phyloP scores from a whole-genome alignment of 2,797 vertebrate genomes.

The Gymnoscopelus braueri region DNA sequence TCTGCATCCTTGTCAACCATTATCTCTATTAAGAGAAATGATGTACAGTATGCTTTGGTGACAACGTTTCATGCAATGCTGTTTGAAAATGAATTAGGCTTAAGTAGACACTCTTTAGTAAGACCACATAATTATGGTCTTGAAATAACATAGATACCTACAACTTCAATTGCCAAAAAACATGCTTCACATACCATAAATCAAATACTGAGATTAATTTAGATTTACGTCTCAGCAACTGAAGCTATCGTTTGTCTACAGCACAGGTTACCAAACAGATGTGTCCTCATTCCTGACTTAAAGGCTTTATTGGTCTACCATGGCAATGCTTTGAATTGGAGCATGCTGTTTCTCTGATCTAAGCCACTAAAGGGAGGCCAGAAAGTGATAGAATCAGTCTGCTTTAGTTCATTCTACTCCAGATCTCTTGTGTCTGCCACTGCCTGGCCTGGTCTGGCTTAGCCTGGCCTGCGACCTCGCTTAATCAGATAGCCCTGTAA shows the following conservation, averaged over 20 bases:
- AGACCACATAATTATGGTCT: constrained; percentile 40
- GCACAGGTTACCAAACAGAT: constrained; percentile 23
- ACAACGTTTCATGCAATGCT: too few relatives aligned
- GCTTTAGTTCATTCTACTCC: constrained; percentile 74
- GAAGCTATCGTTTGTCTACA: constrained; percentile 39
- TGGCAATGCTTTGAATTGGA: constrained; percentile 72
- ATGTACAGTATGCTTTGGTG: too few relatives aligned
- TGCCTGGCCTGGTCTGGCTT: constrained; percentile 62
- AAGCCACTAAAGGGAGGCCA: constrained; percentile 60
- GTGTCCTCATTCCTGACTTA: constrained; percentile 51
- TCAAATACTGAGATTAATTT: constrained; percentile 28
- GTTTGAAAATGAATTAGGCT: background rate
- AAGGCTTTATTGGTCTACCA: constrained; percentile 45
- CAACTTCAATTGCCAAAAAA: constrained; percentile 49
- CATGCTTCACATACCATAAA: constrained; percentile 56
- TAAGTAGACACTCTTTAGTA: constrained; percentile 20
- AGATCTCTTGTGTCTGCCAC: constrained; percentile 54
- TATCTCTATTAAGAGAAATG: too few relatives aligned
- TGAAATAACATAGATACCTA: constrained; percentile 40
- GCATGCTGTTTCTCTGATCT: constrained; percentile 52
- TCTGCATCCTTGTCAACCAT: constrained; percentile 17
- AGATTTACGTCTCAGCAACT: constrained; percentile 31
- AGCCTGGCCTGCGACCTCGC: constrained; percentile 73
- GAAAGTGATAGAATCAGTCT: constrained; percentile 76
- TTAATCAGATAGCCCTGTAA: constrained; percentile 78